Evolutionary conservation across 2,113 vertebrate genomes (phyloP).

Genomic region (Dissostichus mawsoni): DNA sequence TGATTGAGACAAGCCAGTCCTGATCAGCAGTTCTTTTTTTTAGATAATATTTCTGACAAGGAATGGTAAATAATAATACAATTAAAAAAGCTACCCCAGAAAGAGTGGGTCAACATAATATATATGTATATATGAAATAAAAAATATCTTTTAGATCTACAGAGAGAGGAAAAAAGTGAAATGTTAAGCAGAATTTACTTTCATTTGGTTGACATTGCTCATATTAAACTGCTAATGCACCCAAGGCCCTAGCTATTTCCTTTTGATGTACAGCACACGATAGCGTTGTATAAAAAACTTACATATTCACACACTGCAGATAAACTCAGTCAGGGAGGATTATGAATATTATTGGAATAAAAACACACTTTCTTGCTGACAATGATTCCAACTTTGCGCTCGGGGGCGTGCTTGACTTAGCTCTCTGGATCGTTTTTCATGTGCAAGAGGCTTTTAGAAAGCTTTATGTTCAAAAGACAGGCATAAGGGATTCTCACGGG

Average conservation of each 20-base stretch:
- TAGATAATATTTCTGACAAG: background rate
- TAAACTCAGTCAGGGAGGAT: constrained; percentile 42
- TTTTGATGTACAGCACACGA: constrained; percentile 16
- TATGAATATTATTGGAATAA: constrained; percentile 51
- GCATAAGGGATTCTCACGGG: constrained; percentile 57
- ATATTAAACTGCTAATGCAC: constrained; percentile 22
- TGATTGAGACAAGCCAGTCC: constrained; percentile 8
- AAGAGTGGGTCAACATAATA: constrained; percentile 7
- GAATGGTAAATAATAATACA: background rate
- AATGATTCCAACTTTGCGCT: constrained; percentile 40
- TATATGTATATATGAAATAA: background rate
- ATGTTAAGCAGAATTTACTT: constrained; percentile 8
- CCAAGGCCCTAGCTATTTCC: constrained; percentile 7
- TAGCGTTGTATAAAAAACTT: constrained; percentile 29
- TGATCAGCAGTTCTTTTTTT: constrained; percentile 13
- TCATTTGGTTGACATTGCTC: constrained; percentile 40
- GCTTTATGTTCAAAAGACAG: constrained; percentile 63
- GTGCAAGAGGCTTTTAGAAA: constrained; percentile 52
- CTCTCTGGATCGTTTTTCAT: constrained; percentile 47
- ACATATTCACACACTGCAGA: constrained; percentile 6
- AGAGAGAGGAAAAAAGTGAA: constrained; percentile 6
- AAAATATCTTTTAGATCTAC: constrained; percentile 20
- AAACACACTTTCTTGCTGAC: constrained; percentile 24
- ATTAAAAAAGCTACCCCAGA: background rate
- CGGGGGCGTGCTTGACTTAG: constrained; percentile 49